Base-by-base conservation (phyloP, 2,797 vertebrate species). In the Rachycentron canadum region DNA sequence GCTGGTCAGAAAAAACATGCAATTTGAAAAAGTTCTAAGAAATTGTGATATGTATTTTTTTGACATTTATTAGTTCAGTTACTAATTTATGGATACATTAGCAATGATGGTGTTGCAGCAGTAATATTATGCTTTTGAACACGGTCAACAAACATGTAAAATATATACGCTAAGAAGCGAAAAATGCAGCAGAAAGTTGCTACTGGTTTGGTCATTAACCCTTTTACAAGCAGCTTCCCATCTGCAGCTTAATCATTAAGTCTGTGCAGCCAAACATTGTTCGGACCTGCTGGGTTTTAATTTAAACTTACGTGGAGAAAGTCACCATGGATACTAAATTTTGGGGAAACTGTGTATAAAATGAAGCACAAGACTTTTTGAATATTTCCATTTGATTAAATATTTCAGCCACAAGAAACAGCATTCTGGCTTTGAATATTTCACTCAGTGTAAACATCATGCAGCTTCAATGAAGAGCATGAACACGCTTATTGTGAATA, bases 401-500 rank as follows among this genome's bases (percentile, higher is more conserved):
- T 7, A 3, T 5, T 34, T 45, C 26, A 50, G 34, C 21, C 45
- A 61, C 59, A 9, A 55, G 52, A 70, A 65, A 14, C 34, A 25
- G 16, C 19, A 13, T 57, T 6, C 6, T 30, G 5, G 40, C 26
- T 63, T 63, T 74, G 32, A 74, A 61, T 34, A 30, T 47, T 60
- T 55, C 28, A 36, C 47, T 81, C 32, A 16, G 59, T 45, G 26
- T 55, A 21, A 70, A 73, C 32, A 49, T 60, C 19, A 5, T 41
- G 13, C 38, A 49, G 23, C 62, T 67, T 28, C 12, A 53, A 26
- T 8, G 8, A 32, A 34, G 13, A 64, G 38, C 67, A 50, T 47
- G 16, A 74, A 62, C 38, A 60, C 16, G 55, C 47, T 10, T 40
- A 78, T 3, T 38, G 36, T 38, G 62, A 60, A 67, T 36, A 12